Evolutionary conservation across 2,113 vertebrate species (phyloP).

Genomic region (Phylloscopus trochiloides): DNA sequence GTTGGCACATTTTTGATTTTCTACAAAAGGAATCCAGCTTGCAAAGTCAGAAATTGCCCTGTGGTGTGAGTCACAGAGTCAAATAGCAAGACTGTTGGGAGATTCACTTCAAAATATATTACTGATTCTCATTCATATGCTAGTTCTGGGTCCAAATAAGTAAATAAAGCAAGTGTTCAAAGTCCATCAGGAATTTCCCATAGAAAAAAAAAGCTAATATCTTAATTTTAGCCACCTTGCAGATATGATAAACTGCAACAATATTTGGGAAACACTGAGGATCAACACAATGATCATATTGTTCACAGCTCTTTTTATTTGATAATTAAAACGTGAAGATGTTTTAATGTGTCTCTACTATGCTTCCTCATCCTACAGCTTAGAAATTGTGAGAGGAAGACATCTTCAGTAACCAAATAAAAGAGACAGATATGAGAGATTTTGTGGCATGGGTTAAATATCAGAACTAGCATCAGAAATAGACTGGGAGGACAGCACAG

Average conservation of each 20-base stretch:
- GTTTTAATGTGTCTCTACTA: neutral
- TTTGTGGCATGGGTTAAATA: neutral
- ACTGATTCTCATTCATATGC: neutral
- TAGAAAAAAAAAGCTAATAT: neutral
- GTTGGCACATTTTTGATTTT: neutral
- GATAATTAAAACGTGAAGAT: neutral
- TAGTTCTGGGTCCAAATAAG: neutral
- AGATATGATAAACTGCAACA: neutral
- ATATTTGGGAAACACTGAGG: neutral
- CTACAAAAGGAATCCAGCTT: neutral
- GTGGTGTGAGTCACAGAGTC: neutral
- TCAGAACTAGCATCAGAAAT: neutral
- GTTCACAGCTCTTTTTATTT: neutral
- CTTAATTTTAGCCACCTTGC: neutral
- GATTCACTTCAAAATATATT: neutral
- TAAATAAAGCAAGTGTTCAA: neutral
- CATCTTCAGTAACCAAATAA: neutral
- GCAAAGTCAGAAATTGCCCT: neutral
- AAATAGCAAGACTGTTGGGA: neutral
- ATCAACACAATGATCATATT: neutral
- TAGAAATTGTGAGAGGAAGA: neutral
- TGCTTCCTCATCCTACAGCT: neutral
- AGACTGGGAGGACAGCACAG: rapidly evolving
- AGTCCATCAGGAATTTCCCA: neutral
- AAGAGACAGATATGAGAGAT: neutral